Evolutionary conservation across 2,888 invertebrate genomes (phyloP), one percentile per base, ranked within the genome.

Genomic region (Fragum fragum): DNA sequence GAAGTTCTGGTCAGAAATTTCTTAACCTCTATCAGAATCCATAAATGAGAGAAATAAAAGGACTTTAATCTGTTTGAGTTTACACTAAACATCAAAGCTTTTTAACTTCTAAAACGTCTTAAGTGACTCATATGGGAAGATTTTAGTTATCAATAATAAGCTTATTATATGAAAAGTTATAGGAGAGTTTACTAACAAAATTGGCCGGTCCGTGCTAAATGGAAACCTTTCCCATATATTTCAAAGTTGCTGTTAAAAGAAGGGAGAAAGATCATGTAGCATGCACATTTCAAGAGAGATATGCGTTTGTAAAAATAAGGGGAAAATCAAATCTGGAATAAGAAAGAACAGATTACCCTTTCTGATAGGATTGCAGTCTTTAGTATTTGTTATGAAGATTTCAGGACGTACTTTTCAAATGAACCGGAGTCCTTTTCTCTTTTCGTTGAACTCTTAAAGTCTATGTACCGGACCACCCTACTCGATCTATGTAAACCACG

Each of bases 381-480:
- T n/a, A n/a, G n/a, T n/a, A n/a, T n/a, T n/a, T n/a, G n/a, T n/a
- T n/a, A n/a, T n/a, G n/a, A n/a, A n/a, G 7, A 14, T 47, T 47
- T 1, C 47, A 14, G 7, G 18, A n/a, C 18, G 47, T 16, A 47
- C 47, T 47, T 47, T 47, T 47, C 47, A 14, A 14, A n/a, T 47
- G 47, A 47, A 47, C 18, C 47, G 47, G 47, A 47, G 5, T 47
- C 47, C 47, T 61, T 61, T 18, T 61, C 29, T 32, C 7, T 61
- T 61, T 32, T 61, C 36, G 26, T 36, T 32, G n/a, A 61, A 61
- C 9, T 61, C 29, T 61, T 32, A 61, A 61, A 61, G 61, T 32
- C 29, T 47, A 26, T 66, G 66, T 26, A 66, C 66, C 42, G 42
- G 66, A 66, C 66, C 66, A 66, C 66, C 66, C 66, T 66, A n/a